phyloP scores from a whole-genome alignment of 2,797 vertebrate genomes.

The Denticeps clupeoides region DNA sequence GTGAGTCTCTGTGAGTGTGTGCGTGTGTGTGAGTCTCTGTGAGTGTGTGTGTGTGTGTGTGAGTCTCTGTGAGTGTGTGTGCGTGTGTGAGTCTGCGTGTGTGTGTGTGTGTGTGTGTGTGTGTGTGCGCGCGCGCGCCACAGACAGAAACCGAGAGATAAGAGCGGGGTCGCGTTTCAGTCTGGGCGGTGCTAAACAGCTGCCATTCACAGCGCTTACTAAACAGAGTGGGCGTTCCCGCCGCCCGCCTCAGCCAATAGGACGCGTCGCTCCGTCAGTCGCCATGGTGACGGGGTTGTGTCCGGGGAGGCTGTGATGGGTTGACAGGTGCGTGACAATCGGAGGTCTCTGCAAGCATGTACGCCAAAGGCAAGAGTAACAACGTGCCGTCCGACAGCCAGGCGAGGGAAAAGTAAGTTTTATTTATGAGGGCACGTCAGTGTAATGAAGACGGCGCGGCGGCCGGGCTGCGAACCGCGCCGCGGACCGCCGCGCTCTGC shows the following conservation, averaged over 20 bases:
- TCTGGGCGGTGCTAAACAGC: conserved; percentile 25
- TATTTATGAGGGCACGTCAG: conserved; percentile 28
- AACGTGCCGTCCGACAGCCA: conserved; percentile 72
- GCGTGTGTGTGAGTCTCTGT: conserved; percentile 1
- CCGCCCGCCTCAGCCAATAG: conserved; percentile 51
- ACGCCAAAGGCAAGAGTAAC: conserved; percentile 77
- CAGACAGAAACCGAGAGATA: conserved; percentile 15
- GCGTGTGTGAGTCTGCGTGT: conserved; percentile 4
- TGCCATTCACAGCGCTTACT: conserved; percentile 43
- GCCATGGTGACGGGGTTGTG: conserved; percentile 74
- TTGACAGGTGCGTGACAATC: conserved; percentile 77
- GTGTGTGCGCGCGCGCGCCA: conserved; percentile 10
- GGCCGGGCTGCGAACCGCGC: conserved; percentile 14
- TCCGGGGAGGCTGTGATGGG: conserved; percentile 71
- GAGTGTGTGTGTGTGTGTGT: neutral
- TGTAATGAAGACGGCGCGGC: conserved; percentile 24
- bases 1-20: neutral
- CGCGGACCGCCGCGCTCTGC: conserved; percentile 4
- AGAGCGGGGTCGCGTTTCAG: conserved; percentile 23
- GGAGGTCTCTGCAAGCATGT: conserved; percentile 75
- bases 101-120: neutral
- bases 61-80: neutral
- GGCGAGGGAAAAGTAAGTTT: conserved; percentile 70
- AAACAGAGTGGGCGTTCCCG: conserved; percentile 43
- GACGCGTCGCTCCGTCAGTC: conserved; percentile 55